phyloP scores from a whole-genome alignment of 2,797 vertebrate genomes.

The Vireo griseus region DNA sequence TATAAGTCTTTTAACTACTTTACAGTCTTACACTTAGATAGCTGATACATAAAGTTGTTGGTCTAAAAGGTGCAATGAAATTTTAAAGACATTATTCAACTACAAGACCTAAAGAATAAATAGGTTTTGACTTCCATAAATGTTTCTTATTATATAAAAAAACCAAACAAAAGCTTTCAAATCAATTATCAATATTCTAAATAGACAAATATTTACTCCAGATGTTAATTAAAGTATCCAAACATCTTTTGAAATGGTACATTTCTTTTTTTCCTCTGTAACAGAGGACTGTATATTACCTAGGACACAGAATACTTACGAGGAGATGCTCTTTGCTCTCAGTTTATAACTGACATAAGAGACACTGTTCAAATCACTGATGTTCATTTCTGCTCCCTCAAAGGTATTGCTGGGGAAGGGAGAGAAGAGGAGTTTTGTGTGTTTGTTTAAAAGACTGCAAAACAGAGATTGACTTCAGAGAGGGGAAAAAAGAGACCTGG shows the following conservation, averaged over 20 bases:
- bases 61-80: not conserved
- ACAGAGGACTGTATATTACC: not conserved
- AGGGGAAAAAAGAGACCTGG: not conserved
- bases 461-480: not conserved
- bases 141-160: not conserved
- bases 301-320: not conserved
- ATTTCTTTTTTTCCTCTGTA: not conserved
- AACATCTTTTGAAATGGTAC: not conserved
- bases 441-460: not conserved
- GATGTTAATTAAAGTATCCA: not conserved
- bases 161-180: not conserved
- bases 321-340: not conserved
- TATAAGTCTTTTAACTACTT: not conserved
- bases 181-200: not conserved
- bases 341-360: not conserved
- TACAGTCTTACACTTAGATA: not conserved
- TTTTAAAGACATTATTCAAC: not conserved
- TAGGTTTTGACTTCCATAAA: not conserved
- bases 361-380: not conserved
- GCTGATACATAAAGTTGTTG: not conserved
- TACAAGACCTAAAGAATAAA: not conserved
- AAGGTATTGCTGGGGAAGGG: not conserved
- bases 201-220: not conserved
- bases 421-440: fast-evolving
- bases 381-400: not conserved